Percentiles rank a stretch among this genome's conserved stretches.
Conservation (phyloP, 2,888 invertebrate species). For the Chelonus formosanus region DNA sequence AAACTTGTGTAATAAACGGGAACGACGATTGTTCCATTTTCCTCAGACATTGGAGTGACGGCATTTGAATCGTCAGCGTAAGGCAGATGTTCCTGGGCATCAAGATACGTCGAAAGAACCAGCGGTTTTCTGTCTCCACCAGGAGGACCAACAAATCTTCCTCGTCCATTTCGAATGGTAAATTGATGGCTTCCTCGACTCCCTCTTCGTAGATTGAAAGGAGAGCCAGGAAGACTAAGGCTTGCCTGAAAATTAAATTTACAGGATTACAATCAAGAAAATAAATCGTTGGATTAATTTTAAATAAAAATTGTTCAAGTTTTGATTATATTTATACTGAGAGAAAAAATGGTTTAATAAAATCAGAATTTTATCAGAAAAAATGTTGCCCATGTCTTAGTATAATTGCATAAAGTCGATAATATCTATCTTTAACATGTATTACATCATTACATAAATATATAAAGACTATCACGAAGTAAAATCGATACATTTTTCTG, state of each 20-base stretch:
- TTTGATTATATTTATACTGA: too few species aligned
- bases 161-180: conserved; percentile 84
- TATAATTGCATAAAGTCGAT: too few species aligned
- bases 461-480: too few species aligned
- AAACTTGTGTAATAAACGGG: conserved; percentile 86
- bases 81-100: conserved; percentile 93
- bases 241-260: conserved; percentile 78
- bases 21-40: conserved; percentile 94
- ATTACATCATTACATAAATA: too few species aligned
- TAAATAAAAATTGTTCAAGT: conserved; percentile 14
- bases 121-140: conserved; percentile 91
- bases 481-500: too few species aligned
- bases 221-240: conserved; percentile 95
- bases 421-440: too few species aligned
- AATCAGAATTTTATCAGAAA: too few species aligned
- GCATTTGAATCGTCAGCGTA: conserved; percentile 98
- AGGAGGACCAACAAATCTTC: conserved; percentile 78
- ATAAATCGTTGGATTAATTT: conserved; percentile 8
- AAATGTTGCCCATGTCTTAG: too few species aligned
- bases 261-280: conserved; percentile 18
- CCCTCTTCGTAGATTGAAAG: conserved; percentile 91
- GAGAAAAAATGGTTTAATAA: too few species aligned
- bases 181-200: conserved; percentile 93
- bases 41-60: conserved; percentile 97
- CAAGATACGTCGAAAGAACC: conserved; percentile 92